Evolutionary conservation across 2,888 invertebrate genomes (phyloP), one percentile per base, ranked within the genome.

Genomic region (Bhutanitis thaidina): DNA sequence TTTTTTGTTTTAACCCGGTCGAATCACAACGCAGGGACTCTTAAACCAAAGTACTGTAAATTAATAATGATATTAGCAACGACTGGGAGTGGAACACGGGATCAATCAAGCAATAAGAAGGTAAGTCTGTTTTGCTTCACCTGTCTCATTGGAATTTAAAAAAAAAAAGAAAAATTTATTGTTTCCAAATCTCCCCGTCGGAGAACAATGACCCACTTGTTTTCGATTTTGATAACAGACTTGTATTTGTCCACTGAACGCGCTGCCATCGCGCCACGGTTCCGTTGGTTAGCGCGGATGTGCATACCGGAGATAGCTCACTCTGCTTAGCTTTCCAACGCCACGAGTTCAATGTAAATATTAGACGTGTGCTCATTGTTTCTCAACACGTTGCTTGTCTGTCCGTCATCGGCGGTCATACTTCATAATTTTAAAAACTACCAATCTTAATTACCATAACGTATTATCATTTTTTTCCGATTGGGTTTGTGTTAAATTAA

Each of bases 161-260:
- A 43, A 20, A 41, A n/a, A n/a, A n/a, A n/a, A n/a, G n/a, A n/a
- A n/a, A n/a, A 48, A 14, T 30, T 48, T 48, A 32, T 40, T 37
- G 43, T 43, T 49, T 37, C 12, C 37, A 16, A 41, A 48, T 36
- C 29, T 43, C 36, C 43, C 43, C 43, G 29, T 15, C 13, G 7
- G 25, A 41, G 48, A 49, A 49, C 49, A 49, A 49, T 43, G 43
- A 5, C 13, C 14, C 9, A 12, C 25, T 20, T 30, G 27, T 32
- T 43, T 30, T 37, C n/a, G 27, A 37, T 49, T 49, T 37, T 16
- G 9, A 49, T 37, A 49, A 49, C 49, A 49, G 29, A 35, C 12
- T 25, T 12, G 36, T 43, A 49, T 49, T 49, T 49, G 49, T 49
- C 41, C 43, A 49, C 49, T 37, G 20, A 7, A n/a, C 12, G 37